Base-by-base conservation (phyloP, 2,888 invertebrate species). In the Pristionchus arcanus region DNA sequence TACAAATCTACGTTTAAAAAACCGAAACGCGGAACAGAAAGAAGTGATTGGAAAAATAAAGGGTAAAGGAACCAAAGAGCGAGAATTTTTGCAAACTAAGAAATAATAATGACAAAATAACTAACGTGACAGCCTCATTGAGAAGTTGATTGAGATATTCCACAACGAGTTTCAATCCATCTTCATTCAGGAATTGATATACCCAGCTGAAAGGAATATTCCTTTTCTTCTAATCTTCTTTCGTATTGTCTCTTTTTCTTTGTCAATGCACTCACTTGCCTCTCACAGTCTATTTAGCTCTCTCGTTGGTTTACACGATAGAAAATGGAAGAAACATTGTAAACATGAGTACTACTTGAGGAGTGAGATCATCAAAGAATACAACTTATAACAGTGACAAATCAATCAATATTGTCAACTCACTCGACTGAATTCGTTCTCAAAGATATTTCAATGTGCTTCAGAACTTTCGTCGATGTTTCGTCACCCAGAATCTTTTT, bases 391-490 rank as follows among this genome's bases (percentile, higher is more conserved):
- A 31, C 11, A 28, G 53, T 16, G 42, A n/a, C 87, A 84, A 31
- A 68, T 37, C 34, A 42, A 77, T 37, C 2, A 66, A 34, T 66
- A 90, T 83, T n/a, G 31, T 25, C 28, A 59, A 92, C 97, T 97
- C 96, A 98, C 98, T 99, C 99, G 95, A 99, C 99, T 96, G 98
- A 98, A 96, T 99, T 99, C 92, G 99, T 99, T 95, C 99, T 97
- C 94, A 99, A 96, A 83, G 98, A 99, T 95, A 99, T 99, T 96
- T 99, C 99, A 96, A 99, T 96, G 96, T 99, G 98, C 95, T 98
- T 97, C 91, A 99, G 96, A 94, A 99, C 98, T 96, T 98, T 98
- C 83, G 99, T 99, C 90, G 99, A 99, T 91, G 98, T 98, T 87
- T 98, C 95, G 91, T 96, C 96, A 49, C 95, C 95, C 74, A 95